Evolutionary conservation across 2,888 invertebrate genomes (phyloP), one percentile per base, ranked within the genome.

Genomic region (Troilus luridus): DNA sequence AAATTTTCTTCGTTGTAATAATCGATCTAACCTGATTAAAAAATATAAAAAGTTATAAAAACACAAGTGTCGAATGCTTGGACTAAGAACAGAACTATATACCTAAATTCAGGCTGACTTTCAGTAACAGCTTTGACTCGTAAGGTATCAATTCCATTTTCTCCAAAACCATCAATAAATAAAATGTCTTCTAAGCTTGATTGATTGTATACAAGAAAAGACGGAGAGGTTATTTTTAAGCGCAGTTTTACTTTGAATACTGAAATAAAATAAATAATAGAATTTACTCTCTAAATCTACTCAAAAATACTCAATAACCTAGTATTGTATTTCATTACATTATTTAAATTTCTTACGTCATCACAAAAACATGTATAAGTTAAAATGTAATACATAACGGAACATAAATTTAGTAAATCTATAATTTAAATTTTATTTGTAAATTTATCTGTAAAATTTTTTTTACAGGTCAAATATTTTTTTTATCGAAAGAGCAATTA

Each of bases 1-100:
- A 93, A 95, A 95, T 92, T 94, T 94, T 85, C 94, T 93, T 92
- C 94, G 94, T 89, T 94, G 94, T 41, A 95, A 93, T 89, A 95
- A 93, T 92, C 95, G 93, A 90, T 94, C 93, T 19, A 95, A 93
- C 92, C 95, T 94, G 21, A 62, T 10, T 27, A 81, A 88, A 60
- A 60, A 62, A 85, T 62, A 85, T 21, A 90, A 41, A 2, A 0
- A 81, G 3, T 56, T n/a, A 85, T 56, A 10, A 11, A 56, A 64
- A 6, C 14, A 24, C n/a, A 59, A 9, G 14, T 10, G 59, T 24
- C 0, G 17, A 88, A 77, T 21, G 56, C 12, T 56, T 56, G 10
- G 17, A 85, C 1, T 58, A n/a, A 2, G 12, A 56, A 0, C 27
- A 59, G 88, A 67, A 85, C 0, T 21, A 85, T 60, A 58, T 81